Evolutionary conservation across 1,140 invertebrate species (phyloP).

Genomic region (Ceratina australensis): DNA sequence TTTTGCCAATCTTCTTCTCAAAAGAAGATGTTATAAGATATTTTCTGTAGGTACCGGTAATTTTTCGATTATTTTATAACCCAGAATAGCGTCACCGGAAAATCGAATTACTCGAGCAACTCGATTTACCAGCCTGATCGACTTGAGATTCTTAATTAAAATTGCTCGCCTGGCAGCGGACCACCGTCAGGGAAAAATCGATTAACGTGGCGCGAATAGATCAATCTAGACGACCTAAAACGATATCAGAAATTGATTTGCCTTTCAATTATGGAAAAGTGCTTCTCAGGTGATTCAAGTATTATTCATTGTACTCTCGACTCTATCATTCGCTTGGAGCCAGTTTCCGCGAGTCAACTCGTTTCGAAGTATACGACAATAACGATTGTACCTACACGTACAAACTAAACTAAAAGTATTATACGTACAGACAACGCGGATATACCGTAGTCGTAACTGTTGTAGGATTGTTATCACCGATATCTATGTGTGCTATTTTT

Average conservation of each 20-base stretch:
- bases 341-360: no score
- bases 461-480: conserved; percentile 1
- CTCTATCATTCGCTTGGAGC: no score
- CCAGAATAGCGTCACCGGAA: background rate
- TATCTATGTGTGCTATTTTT: conserved; percentile 1
- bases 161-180: background rate
- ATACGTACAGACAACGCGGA: background rate
- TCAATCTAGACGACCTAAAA: background rate
- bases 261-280: background rate
- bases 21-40: no score
- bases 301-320: background rate
- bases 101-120: background rate
- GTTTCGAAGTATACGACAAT: conserved; percentile 14
- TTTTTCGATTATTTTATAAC: conserved; percentile 16
- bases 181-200: background rate
- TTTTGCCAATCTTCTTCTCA: no score
- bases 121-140: conserved; percentile 7
- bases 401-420: conserved; percentile 1
- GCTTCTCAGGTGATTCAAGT: background rate
- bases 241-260: conserved; percentile 3
- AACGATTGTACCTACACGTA: background rate
- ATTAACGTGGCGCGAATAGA: background rate
- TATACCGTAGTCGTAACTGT: background rate
- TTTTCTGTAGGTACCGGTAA: no score
- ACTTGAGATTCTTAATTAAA: background rate